Conservation (phyloP, 2,888 invertebrate species). For the Drosophila phalerata region DNA sequence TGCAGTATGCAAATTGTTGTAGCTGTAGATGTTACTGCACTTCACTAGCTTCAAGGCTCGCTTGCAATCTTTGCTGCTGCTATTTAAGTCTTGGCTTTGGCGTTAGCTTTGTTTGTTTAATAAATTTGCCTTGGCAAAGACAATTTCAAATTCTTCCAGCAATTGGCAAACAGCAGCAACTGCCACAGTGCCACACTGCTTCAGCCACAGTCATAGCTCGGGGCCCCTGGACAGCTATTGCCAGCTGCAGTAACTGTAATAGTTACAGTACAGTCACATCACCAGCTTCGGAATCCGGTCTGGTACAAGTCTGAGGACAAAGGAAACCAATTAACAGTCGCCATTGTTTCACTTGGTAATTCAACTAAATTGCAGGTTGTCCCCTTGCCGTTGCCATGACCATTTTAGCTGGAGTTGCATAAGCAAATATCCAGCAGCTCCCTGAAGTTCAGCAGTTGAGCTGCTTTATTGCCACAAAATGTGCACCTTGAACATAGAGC, state of each 20-base stretch:
- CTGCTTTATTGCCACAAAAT: constrained; percentile 71
- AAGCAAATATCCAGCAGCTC: constrained; percentile 51
- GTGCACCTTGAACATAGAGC: constrained; percentile 19
- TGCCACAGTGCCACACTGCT: constrained; percentile 31
- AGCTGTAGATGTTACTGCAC: constrained; percentile 18
- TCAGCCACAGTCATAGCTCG: constrained; percentile 37
- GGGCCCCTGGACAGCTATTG: constrained; percentile 41
- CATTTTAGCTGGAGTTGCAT: constrained; percentile 42
- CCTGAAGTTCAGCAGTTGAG: constrained; percentile 59
- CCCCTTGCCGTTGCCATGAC: constrained; percentile 30
- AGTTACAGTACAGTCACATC: constrained; percentile 41
- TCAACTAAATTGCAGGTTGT: constrained; percentile 80
- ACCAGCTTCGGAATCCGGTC: constrained; percentile 51
- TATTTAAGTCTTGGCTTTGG: constrained; percentile 28
- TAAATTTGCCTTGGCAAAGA: constrained; percentile 72
- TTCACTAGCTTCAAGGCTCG: constrained; percentile 39
- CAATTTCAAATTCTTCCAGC: constrained; percentile 77
- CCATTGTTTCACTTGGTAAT: constrained; percentile 85
- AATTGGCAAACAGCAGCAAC: constrained; percentile 71
- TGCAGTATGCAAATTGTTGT: constrained; percentile 64
- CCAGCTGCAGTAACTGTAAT: constrained; percentile 39
- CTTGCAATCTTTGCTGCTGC: constrained; percentile 37
- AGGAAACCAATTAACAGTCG: constrained; percentile 85
- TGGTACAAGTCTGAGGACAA: constrained; percentile 73
- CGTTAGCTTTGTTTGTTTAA: constrained; percentile 69